Base-by-base conservation (phyloP, 2,113 vertebrate genomes). In the Recurvirostra avosetta region DNA sequence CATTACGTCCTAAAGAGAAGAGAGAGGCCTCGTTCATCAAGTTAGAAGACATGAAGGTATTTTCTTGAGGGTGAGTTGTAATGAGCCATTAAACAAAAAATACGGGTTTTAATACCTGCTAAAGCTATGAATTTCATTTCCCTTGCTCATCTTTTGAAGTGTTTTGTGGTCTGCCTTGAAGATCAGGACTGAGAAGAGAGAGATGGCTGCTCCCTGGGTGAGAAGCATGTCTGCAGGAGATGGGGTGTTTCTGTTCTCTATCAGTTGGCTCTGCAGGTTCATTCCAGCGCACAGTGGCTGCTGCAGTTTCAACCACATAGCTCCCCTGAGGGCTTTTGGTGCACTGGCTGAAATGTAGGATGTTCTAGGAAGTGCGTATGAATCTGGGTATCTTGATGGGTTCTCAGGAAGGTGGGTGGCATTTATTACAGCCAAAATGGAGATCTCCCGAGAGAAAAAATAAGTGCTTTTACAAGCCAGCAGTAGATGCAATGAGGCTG, bases 221-320 rank as follows among this genome's bases (percentile, higher is more conserved):
- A 61, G 68, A 49, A 58, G 58, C 49, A 15, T 1, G 11, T 41
- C 49, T 92, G 80, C 58, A 90, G 91, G 30, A 74, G 70, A 73
- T 13, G 52, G 41, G 25, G 14, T 40, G 53, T 58, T 88, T 27
- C 88, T 79, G 70, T 12, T 91, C 50, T 65, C 79, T 61, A 36
- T 86, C 76, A 25, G 21, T 70, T 86, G 53, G 58, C 81, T 85
- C 76, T 72, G 65, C 58, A 47, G 89, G 92, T 85, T 90, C 90
- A 75, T 74, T 38, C 90, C 90, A 85, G 91, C 29, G 67, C 70
- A 11, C 1, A 22, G 90, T 25, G 66, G 77, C 83, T 82, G 90
- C 87, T 41, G 45, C 19, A 96, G 95, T 96, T 96, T 96, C 94
- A 94, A 77, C 96, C 96, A 93, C 87, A 2, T 5, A 68, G 40